These are phyloP conservation scores for Crematogaster levior DNA, from an alignment of 2,888 invertebrate species.

Conservation along the genomic window DNA sequence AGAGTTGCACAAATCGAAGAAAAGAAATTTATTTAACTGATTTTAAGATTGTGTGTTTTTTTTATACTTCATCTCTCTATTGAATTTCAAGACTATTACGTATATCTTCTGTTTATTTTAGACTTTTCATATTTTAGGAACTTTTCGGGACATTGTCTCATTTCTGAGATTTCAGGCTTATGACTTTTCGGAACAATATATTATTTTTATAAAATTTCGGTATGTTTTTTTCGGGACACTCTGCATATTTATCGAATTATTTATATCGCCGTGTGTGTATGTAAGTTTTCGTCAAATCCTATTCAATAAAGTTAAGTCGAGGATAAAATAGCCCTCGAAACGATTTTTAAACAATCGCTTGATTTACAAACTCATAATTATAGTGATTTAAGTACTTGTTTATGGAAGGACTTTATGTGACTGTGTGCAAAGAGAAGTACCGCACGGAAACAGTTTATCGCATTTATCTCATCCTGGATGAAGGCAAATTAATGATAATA, in stretches of 20 bases:
- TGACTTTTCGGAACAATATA: background rate
- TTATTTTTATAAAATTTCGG: background rate
- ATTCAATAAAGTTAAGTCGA: background rate
- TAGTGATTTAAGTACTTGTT: background rate
- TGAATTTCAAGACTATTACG: background rate
- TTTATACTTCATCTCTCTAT: background rate
- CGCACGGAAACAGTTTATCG: slow-evolving; percentile 55
- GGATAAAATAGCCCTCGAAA: background rate
- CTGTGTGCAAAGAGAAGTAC: background rate
- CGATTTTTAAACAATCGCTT: slow-evolving; percentile 17
- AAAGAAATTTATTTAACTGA: background rate
- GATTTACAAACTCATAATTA: slow-evolving; percentile 25
- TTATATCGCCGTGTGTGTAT: background rate
- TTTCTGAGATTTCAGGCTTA: background rate
- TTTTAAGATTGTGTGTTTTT: background rate
- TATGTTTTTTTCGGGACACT: background rate
- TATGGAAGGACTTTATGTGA: background rate
- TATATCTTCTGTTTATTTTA: background rate
- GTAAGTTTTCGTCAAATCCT: background rate
- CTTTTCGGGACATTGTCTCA: background rate
- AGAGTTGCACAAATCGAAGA: background rate
- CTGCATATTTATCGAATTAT: background rate
- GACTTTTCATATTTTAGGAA: too few relatives aligned
- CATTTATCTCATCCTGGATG: slow-evolving; percentile 74
- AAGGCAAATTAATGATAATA: slow-evolving; percentile 77